These are phyloP conservation scores for Pandion haliaetus DNA, from an alignment of 2,113 vertebrate genomes.

Conservation along the genomic window DNA sequence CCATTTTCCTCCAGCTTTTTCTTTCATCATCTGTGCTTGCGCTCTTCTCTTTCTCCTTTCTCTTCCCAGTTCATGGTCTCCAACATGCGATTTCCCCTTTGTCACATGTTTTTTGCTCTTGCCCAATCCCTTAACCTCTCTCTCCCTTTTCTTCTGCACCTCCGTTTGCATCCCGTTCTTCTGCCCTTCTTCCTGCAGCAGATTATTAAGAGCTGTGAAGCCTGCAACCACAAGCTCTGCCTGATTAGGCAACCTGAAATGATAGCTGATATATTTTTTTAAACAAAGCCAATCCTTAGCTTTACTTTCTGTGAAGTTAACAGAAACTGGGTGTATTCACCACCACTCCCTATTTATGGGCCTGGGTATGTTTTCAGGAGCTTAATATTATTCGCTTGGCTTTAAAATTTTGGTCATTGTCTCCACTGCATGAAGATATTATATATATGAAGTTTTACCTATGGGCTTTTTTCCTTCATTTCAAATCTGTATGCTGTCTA, in stretches of 20 bases:
- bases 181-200: background rate
- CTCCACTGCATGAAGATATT: background rate
- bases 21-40: background rate
- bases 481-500: background rate
- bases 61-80: background rate
- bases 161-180: background rate
- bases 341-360: background rate
- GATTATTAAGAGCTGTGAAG: background rate
- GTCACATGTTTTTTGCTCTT: background rate
- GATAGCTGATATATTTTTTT: background rate
- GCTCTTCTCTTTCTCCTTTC: background rate
- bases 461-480: background rate
- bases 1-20: background rate
- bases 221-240: background rate
- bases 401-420: background rate
- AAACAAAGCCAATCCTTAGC: background rate
- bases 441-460: background rate
- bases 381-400: background rate
- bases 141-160: background rate
- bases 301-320: background rate
- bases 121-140: background rate
- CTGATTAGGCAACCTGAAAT: background rate
- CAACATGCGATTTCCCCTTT: background rate
- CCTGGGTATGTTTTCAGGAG: background rate
- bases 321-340: background rate